Base-by-base conservation (phyloP, 2,888 invertebrate species). In the Zootermopsis nevadensis region DNA sequence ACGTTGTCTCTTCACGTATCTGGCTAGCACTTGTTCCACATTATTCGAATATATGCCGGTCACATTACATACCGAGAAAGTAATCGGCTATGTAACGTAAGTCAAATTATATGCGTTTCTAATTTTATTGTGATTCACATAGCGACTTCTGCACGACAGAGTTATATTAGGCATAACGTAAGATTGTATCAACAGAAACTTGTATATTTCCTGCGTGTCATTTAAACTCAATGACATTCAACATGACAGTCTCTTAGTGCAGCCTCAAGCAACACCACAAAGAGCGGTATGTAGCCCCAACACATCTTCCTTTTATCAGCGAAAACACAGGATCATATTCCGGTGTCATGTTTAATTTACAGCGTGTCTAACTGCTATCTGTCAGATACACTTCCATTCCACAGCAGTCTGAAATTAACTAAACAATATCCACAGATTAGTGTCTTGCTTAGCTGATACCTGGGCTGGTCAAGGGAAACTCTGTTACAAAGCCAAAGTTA, bases 141-240 rank as follows among this genome's bases (percentile, higher is more conserved):
- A n/a, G 6, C n/a, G 27, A 60, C 60, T n/a, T 60, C 60, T 60
- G 60, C 12, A 27, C 1, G 60, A 12, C 8, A 8, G 7, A 60
- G 60, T 27, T n/a, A 8, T 27, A 8, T 60, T 27, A 27, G 1
- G n/a, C 27, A 10, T 60, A 60, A 60, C 1, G 2, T 31, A 31
- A 69, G 69, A 69, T 69, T 31, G 31, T 69, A 33, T 69, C 69
- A 69, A 60, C 60, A 60, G 27, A 24, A 27, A 27, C 0, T 60
- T 60, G 60, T 60, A n/a, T 60, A 60, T 60, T 27, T 60, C 60
- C 60, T n/a, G 60, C 69, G 33, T 69, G 69, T 69, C 33, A 69
- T 7, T 69, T 69, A 22, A 69, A 69, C 7, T 69, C 69, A 69
- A 19, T 69, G 69, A 69, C 69, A 30, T 15, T 33, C 6, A 69